Conservation (phyloP, 2,113 vertebrate genomes). For the Phalacrocorax aristotelis region DNA sequence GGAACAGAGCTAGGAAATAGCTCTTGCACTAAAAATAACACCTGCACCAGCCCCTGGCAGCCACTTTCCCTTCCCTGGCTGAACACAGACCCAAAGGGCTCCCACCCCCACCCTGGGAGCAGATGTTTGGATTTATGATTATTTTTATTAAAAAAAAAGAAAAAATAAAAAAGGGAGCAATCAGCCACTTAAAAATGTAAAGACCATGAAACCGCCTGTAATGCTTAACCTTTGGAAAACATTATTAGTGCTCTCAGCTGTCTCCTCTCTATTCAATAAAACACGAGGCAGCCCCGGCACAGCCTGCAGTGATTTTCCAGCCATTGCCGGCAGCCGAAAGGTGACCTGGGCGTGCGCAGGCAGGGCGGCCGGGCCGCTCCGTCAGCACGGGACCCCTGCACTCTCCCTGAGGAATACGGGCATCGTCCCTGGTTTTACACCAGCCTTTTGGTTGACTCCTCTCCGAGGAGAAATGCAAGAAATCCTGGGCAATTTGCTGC, state of each 20-base stretch:
- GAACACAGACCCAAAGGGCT: constrained; percentile 30
- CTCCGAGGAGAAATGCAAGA: not conserved
- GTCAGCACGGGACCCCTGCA: fast-evolving
- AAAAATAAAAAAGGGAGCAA: not conserved
- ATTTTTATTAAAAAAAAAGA: not conserved
- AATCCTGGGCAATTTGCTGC: not conserved
- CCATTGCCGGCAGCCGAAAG: not conserved
- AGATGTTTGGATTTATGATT: not conserved
- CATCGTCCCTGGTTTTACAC: not conserved
- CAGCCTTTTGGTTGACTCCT: not conserved
- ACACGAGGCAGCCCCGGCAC: not conserved
- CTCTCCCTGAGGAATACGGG: fast-evolving
- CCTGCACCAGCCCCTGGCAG: not conserved
- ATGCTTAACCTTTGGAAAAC: not conserved
- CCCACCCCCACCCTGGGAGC: fast-evolving
- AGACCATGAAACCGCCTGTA: not conserved
- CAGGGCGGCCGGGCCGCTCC: too few species aligned
- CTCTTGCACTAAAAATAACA: constrained; percentile 40
- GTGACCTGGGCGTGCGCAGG: not conserved
- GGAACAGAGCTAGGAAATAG: constrained; percentile 21
- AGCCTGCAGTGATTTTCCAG: not conserved
- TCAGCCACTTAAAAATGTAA: constrained; percentile 1
- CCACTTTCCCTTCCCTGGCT: not conserved
- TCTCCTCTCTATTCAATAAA: not conserved
- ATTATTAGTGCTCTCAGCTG: fast-evolving